These are phyloP conservation scores for Drosophila watanabei DNA, from an alignment of 1,140 invertebrate genomes.

Conservation along the genomic window DNA sequence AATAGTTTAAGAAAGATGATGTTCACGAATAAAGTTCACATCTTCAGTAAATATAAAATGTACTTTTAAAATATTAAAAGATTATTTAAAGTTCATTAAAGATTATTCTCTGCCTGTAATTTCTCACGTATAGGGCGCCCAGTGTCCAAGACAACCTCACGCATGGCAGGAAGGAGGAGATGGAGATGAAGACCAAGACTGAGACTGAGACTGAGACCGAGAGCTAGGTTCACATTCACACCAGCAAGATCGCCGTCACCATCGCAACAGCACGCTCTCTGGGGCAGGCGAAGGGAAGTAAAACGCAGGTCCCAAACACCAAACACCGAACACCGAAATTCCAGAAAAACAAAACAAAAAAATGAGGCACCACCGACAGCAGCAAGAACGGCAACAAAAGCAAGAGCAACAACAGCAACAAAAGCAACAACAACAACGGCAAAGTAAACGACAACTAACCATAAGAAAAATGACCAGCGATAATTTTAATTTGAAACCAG, in stretches of 20 bases:
- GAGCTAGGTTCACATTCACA: slow-evolving; percentile 46
- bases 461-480: slow-evolving; percentile 85
- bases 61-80: too few relatives aligned
- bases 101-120: slow-evolving; percentile 1
- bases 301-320: slow-evolving; percentile 69
- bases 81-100: not conserved
- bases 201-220: slow-evolving; percentile 5
- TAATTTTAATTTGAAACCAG: slow-evolving; percentile 85
- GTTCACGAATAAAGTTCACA: too few relatives aligned
- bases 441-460: slow-evolving; percentile 83
- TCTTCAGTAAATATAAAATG: not conserved
- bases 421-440: slow-evolving; percentile 46
- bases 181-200: slow-evolving; percentile 5
- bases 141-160: slow-evolving; percentile 25
- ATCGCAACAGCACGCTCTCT: slow-evolving; percentile 13
- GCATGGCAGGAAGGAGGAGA: slow-evolving; percentile 24
- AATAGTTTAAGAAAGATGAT: not conserved
- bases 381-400: slow-evolving; percentile 2
- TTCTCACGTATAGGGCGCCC: slow-evolving; percentile 19
- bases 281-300: slow-evolving; percentile 55
- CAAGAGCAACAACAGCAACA: not conserved
- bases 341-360: slow-evolving; percentile 53
- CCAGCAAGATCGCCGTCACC: slow-evolving; percentile 40
- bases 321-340: slow-evolving; percentile 63
- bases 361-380: slow-evolving; percentile 55